phyloP scores from a whole-genome alignment of 2,113 vertebrate species.

The Ciconia stormi region DNA sequence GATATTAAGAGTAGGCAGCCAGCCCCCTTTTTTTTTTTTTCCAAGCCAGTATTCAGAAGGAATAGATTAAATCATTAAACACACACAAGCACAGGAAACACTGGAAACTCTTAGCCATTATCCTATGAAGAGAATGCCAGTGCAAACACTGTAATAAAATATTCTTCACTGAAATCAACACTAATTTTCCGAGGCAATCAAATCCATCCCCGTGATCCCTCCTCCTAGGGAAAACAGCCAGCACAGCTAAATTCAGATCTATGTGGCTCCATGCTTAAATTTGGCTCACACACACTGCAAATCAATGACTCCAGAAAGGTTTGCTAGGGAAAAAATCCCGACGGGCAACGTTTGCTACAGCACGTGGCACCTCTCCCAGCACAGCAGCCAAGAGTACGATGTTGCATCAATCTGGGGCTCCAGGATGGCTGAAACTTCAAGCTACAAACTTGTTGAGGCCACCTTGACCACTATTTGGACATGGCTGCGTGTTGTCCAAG shows the following conservation, averaged over 20 bases:
- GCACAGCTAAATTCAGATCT: constrained; percentile 12
- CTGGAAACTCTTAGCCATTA: constrained; percentile 53
- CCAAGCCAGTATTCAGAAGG: background rate
- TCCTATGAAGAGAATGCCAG: constrained; percentile 35
- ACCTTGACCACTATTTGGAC: background rate
- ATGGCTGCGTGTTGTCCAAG: fast-evolving
- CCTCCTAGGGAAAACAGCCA: constrained; percentile 55
- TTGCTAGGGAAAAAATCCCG: background rate
- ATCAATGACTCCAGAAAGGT: constrained; percentile 21
- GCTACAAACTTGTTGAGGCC: background rate
- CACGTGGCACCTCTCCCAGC: background rate
- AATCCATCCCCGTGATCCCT: constrained; percentile 49
- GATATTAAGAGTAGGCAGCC: constrained; percentile 17
- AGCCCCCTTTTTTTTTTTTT: background rate
- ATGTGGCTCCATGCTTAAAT: constrained; percentile 5
- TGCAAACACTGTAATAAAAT: constrained; percentile 63
- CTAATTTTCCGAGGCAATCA: constrained; percentile 59
- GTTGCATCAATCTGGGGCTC: background rate
- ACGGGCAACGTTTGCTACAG: background rate
- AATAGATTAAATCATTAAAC: constrained; percentile 54
- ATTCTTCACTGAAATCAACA: constrained; percentile 64
- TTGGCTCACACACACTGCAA: background rate
- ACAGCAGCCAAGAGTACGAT: background rate
- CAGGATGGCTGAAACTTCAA: background rate
- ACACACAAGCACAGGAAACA: constrained; percentile 44